Base-by-base conservation (phyloP, 2,113 vertebrate species). In the Ictalurus punctatus region DNA sequence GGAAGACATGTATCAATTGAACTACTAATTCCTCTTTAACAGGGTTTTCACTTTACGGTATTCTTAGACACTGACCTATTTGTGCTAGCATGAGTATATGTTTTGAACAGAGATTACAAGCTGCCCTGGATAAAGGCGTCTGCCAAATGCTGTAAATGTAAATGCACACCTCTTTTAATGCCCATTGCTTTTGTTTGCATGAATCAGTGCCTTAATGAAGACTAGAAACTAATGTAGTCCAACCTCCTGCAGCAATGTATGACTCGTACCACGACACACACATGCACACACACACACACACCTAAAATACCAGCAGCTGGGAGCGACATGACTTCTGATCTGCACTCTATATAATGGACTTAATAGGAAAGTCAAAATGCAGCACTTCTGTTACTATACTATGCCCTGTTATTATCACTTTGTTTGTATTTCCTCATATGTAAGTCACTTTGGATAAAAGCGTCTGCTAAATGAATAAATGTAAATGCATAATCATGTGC, bases 231-330 rank as follows among this genome's bases (percentile, higher is more conserved):
- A 13, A 87, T 82, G 6, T 34, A 87, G 61, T 61, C 48, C 48
- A 87, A 52, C 21, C 34, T 87, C 76, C 86, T 69, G 61, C 44
- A 87, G 86, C 86, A 87, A 30, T 54, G 86, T 81, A 69, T 81
- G 86, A 87, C 61, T 87, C 30, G 21, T 48, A 58, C 78, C 81
- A 34, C 40, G 44, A 87, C 40, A 80, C 27, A 87, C 56, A 81
- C 19, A 25, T 52, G 19, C 25, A 86, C 56, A 30, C 25, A 86
- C 56, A 80, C 86, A 30, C 25, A 86, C 56, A 80, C 86, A 65
- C 27, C 19, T 71, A 82, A 87, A 82, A 58, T 81, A 87, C 48
- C 59, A 87, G 78, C 78, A 54, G 61, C 86, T 87, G 48, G 61
- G 21, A 58, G 78, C 30, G 8, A 82, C 61, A 56, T 81, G 76